Evolutionary conservation across 2,113 vertebrate species (phyloP), one percentile per base, ranked within the genome.

Genomic region (Lepidothrix coronata): DNA sequence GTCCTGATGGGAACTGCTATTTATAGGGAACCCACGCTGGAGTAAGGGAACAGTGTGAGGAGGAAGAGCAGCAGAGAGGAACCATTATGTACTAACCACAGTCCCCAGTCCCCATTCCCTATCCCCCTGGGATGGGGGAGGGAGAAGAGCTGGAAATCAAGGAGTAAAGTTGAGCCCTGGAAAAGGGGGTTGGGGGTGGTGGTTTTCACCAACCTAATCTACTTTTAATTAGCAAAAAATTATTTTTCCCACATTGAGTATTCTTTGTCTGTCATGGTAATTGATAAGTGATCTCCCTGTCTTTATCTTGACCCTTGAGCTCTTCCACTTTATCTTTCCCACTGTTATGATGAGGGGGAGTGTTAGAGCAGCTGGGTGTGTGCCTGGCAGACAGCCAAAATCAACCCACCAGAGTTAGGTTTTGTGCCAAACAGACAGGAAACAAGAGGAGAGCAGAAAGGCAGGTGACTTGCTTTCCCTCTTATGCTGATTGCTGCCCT

Each of bases 131-230:
- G 24, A 52, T 19, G 5, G 3, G 10, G 8, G 11, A 66, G 11
- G 15, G 4, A 66, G 15, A 76, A 30, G 30, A 67, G 15, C 30
- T 62, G 48, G 19, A 7, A 89, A 58, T 17, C 19, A 49, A 65
- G 21, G 6, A 65, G 20, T 5, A 11, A 71, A 46, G 9, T 1
- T n/a, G 31, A 89, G 39, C 23, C 30, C 2, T 3, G 25, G 35
- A 71, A 85, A 87, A 85, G 7, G 3, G 3, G 1, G 1, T 2
- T 12, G 8, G 4, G 10, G 2, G 12, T 3, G 3, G 4, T 43
- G n/a, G 39, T 44, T 84, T 24, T 68, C 39, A 86, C 12, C 11
- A 68, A 43, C 15, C 30, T 72, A 27, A 72, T 25, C n/a, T 86
- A 43, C 5, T 65, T 83, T 43, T 46, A 72, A 51, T 39, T 33